Base-by-base conservation (phyloP, 1,140 invertebrate species). In the Lordiphosa collinella region DNA sequence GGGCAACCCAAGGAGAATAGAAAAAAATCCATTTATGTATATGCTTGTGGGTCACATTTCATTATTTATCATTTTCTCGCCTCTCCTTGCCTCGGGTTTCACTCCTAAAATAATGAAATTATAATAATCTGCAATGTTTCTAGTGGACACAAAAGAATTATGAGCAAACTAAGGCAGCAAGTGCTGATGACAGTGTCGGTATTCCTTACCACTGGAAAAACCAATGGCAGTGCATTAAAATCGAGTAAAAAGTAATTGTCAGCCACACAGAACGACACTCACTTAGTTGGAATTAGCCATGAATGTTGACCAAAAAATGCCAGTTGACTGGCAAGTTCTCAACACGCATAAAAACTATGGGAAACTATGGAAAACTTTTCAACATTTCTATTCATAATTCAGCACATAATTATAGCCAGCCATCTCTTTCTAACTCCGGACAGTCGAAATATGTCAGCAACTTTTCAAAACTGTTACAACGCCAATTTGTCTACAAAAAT, bases 371-470 rank as follows among this genome's bases (percentile, higher is more conserved):
- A 64, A 75, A 80, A 82, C 66, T 82, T 80, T 80, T 71, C 47
- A 67, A 44, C 71, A 80, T 82, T 84, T 78, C 78, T 84, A 79
- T 84, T 84, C 68, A 78, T 78, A 84, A 85, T 84, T 78, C 78
- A 84, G 56, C 73, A 75, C 71, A 76, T 80, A 84, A 80, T 80
- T 84, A 80, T 76, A 63, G 53, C 65, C 58, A 35, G 52, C 55
- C 46, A 31, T 75, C 44, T 61, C 55, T 65, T 51, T 34, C 44
- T 37, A 25, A 48, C n/a, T 13, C 14, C 48, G 46, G 73, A 49
- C 58, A 43, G 43, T 62, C 53, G 65, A 65, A 79, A 75, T 82
- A 69, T 80, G 76, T 82, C 71, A 68, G 52, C 64, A 82, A 76
- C 52, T 82, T 80, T 82, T 84, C 36, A 76, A 64, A 84, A 84